phyloP scores from a whole-genome alignment of 2,888 invertebrate genomes.

The Himalopsyche tibetana region DNA sequence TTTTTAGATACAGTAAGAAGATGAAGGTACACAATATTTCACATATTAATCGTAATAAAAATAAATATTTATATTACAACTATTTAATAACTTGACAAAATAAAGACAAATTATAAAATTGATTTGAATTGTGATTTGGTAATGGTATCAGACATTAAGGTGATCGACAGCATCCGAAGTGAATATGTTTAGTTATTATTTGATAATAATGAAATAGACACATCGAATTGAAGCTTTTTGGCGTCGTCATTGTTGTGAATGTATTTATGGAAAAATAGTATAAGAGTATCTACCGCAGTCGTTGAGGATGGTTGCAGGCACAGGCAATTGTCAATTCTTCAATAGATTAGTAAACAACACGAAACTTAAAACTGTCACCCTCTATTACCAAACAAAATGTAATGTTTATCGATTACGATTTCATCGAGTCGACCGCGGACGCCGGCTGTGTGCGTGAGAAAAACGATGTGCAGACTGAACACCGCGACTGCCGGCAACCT shows the following conservation, averaged over 20 bases:
- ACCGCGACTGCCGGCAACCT: slow-evolving; percentile 38
- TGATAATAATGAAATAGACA: no score
- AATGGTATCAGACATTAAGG: no score
- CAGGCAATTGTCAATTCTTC: neutral
- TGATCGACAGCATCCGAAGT: no score
- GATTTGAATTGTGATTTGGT: no score
- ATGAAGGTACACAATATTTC: no score
- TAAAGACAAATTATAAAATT: no score
- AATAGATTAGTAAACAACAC: slow-evolving; percentile 9
- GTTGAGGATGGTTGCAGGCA: neutral
- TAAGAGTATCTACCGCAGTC: slow-evolving; percentile 12
- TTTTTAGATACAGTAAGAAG: no score
- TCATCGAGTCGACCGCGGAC: slow-evolving; percentile 11
- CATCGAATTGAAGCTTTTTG: neutral
- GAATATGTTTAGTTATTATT: no score
- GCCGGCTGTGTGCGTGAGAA: slow-evolving; percentile 10
- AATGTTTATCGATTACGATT: slow-evolving; percentile 21
- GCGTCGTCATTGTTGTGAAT: slow-evolving; percentile 23
- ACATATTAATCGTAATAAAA: no score
- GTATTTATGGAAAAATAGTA: slow-evolving; percentile 25
- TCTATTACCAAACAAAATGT: neutral
- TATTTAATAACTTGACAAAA: no score
- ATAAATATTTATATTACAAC: no score
- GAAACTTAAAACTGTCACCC: neutral
- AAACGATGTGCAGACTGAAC: neutral